phyloP scores from a whole-genome alignment of 2,113 vertebrate genomes.

The Sylvilagus bachmani region DNA sequence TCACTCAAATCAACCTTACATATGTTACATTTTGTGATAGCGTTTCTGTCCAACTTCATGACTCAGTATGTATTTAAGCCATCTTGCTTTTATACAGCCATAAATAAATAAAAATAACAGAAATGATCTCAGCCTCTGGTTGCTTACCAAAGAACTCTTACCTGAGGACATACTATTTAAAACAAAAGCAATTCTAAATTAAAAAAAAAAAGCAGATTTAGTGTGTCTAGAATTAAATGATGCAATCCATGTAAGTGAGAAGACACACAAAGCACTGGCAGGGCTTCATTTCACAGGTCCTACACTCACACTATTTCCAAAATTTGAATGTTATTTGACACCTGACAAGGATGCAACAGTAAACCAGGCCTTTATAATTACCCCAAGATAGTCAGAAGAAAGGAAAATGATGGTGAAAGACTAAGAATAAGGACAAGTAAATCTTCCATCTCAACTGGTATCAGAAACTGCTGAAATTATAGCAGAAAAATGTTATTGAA shows the following conservation, averaged over 20 bases:
- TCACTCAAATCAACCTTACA: constrained; percentile 5
- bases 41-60: constrained; percentile 21
- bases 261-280: constrained; percentile 17
- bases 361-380: constrained; percentile 47
- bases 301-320: constrained; percentile 28
- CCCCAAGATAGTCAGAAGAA: constrained; percentile 58
- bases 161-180: constrained; percentile 43
- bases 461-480: constrained; percentile 54
- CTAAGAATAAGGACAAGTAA: constrained; percentile 40
- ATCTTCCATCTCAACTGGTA: constrained; percentile 37
- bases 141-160: constrained; percentile 32
- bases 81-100: constrained; percentile 37
- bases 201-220: constrained; percentile 59
- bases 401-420: constrained; percentile 42
- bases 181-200: constrained; percentile 52
- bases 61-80: background rate
- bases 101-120: constrained; percentile 44
- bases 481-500: constrained; percentile 26
- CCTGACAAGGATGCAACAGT: constrained; percentile 48
- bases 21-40: background rate
- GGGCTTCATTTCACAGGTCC: constrained; percentile 26
- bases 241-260: constrained; percentile 30
- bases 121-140: constrained; percentile 33
- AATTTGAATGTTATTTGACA: constrained; percentile 50
- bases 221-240: constrained; percentile 46